Evolutionary conservation across 2,797 vertebrate genomes (phyloP), one percentile per base, ranked within the genome.

Genomic region (Ctenopoma multispine): DNA sequence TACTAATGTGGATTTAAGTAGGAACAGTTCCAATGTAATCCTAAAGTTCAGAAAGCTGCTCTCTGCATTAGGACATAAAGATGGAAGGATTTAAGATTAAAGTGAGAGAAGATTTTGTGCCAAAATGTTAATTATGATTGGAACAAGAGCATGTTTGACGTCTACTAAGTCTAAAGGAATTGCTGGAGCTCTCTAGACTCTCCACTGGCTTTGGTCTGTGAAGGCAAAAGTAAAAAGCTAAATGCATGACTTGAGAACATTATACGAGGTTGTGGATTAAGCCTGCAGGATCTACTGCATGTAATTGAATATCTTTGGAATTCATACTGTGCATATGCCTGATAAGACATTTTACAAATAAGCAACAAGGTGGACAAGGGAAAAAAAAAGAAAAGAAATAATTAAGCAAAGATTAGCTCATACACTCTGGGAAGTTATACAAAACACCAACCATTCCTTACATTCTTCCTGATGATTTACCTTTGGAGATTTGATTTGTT

Each of bases 61-160:
- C 44, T 55, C 23, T 11, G 66, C 11, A 23, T 34, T 77, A 46
- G 71, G 66, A 69, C 31, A 4, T 36, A 65, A 63, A 47, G 64
- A 75, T 1, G 21, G 12, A 69, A 63, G 18, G 61, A 79, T 0
- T 77, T 73, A 40, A 71, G 77, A 82, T 83, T 79, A 67, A 62
- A 24, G 43, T 34, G 57, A 72, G 50, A 69, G 63, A 75, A 67
- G 72, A 72, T 72, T 79, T 72, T 55, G 56, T 7, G 7, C 51
- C 17, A 67, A 75, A 63, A 54, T 0, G 11, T 40, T 59, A 29
- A 69, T 60, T 72, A 27, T 67, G 55, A 41, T 38, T 65, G 34
- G 64, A 66, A 48, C 12, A 23, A 59, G 51, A 38, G 0, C 68
- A 81, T 69, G 44, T 63, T 67, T 69, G 56, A 63, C 5, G 7